Conservation (phyloP, 2,113 vertebrate species). For the Solenodon paradoxus region DNA sequence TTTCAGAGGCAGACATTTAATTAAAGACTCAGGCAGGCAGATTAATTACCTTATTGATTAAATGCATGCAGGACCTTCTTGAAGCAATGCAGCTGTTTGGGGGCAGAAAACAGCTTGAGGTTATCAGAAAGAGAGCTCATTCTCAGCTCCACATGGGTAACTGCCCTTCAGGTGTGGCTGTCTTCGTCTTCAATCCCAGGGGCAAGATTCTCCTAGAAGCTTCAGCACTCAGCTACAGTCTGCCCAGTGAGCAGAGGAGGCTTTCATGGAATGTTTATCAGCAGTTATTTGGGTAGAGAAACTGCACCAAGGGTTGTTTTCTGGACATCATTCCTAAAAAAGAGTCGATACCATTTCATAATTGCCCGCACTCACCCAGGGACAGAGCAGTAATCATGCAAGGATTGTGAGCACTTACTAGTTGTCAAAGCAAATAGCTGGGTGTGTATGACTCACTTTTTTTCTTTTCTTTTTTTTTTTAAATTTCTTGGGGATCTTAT, state of each 20-base stretch:
- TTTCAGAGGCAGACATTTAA: conserved; percentile 72
- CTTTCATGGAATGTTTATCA: neutral
- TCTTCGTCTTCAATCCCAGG: conserved; percentile 16
- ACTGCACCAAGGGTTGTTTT: neutral
- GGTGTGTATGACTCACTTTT: neutral
- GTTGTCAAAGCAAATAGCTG: neutral
- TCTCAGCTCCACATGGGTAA: neutral
- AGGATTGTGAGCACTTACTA: neutral
- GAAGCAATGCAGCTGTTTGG: conserved; percentile 50
- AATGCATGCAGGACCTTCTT: conserved; percentile 59
- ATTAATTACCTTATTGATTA: conserved; percentile 72
- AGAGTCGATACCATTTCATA: neutral
- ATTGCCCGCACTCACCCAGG: neutral
- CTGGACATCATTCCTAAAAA: neutral
- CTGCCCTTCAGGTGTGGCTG: neutral
- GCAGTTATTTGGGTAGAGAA: conserved; percentile 16
- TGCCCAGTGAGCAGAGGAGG: neutral
- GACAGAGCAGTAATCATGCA: neutral
- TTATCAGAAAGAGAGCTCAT: conserved; percentile 27
- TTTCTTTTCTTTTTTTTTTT: neutral
- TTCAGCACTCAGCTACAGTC: neutral
- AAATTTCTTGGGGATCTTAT: neutral
- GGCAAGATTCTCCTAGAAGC: conserved; percentile 14
- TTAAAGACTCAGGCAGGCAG: conserved; percentile 68
- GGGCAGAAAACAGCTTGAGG: conserved; percentile 40